Conservation (phyloP, 1,140 invertebrate genomes). For the Radopholus similis region DNA sequence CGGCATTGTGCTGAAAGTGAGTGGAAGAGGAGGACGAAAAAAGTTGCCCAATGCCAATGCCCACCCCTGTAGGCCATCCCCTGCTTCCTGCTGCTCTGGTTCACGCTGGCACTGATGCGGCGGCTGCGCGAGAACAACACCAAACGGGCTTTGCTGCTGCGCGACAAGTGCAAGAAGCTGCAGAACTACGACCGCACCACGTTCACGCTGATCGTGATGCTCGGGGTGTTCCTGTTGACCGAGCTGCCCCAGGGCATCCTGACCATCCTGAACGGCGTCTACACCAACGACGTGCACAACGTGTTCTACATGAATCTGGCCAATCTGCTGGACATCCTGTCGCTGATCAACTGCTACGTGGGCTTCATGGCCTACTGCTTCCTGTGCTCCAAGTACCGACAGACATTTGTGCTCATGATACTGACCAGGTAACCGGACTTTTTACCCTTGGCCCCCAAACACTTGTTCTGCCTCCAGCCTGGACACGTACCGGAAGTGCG, state of each 20-base stretch:
- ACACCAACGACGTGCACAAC: constrained; percentile 52
- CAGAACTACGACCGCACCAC: constrained; percentile 52
- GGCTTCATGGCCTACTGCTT: constrained; percentile 49
- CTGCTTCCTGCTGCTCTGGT: constrained; percentile 51
- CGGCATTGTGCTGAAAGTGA: constrained; percentile 47
- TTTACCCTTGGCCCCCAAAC: background rate
- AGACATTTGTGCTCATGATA: constrained; percentile 49
- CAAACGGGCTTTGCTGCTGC: constrained; percentile 44
- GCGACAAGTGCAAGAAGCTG: constrained; percentile 23
- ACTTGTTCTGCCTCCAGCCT: background rate
- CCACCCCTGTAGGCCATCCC: constrained; percentile 40
- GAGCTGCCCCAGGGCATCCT: constrained; percentile 51
- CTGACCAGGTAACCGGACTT: constrained; percentile 23
- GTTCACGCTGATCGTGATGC: constrained; percentile 48
- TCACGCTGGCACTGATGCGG: constrained; percentile 44
- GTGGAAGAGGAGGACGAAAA: background rate
- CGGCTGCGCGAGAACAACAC: constrained; percentile 46
- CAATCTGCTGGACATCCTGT: constrained; percentile 45
- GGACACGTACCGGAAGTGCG: background rate
- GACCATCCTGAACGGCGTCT: constrained; percentile 48
- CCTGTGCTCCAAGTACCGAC: constrained; percentile 47
- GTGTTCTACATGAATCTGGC: constrained; percentile 47
- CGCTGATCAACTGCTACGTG: constrained; percentile 54
- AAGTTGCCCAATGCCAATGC: background rate
- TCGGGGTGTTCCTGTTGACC: constrained; percentile 46